Percentiles rank a stretch among this genome's conserved stretches.
These are phyloP conservation scores for Chelonia mydas DNA, from an alignment of 2,797 vertebrate genomes.

Conservation along the genomic window DNA sequence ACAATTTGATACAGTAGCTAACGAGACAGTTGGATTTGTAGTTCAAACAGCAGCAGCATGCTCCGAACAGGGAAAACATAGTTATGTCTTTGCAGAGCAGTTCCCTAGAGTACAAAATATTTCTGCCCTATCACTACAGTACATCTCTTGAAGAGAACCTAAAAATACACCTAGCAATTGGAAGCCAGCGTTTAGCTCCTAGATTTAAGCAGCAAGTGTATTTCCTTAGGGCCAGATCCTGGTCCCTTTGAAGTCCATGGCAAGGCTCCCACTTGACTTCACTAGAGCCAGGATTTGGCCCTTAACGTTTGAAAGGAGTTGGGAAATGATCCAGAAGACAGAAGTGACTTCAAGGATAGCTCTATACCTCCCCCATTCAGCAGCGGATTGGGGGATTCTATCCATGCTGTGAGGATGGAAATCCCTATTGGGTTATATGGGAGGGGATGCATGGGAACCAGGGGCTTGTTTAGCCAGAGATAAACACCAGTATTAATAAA, in stretches of 20 bases:
- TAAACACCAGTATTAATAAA: not conserved
- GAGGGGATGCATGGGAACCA: not conserved
- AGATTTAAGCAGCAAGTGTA: conserved; percentile 11
- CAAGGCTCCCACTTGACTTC: conserved; percentile 33
- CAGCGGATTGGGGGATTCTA: not conserved
- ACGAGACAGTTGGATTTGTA: not conserved
- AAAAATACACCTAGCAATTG: not conserved
- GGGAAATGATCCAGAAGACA: not conserved
- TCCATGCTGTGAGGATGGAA: not conserved
- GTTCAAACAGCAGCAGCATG: not conserved
- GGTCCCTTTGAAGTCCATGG: conserved; percentile 60
- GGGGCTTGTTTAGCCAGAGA: not conserved
- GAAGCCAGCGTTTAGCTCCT: conserved; percentile 31
- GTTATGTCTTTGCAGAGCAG: conserved; percentile 1
- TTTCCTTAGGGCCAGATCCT: conserved; percentile 50
- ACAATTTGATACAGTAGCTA: conserved; percentile 29
- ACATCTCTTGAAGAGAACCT: conserved; percentile 12
- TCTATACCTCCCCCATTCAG: not conserved
- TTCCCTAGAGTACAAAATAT: not conserved
- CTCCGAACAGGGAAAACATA: conserved; percentile 1
- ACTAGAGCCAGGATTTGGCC: conserved; percentile 6
- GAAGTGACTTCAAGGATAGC: not conserved
- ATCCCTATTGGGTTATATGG: rapidly evolving
- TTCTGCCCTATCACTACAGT: not conserved
- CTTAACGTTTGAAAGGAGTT: conserved; percentile 4